These are phyloP conservation scores for Molanna angustata DNA, from an alignment of 2,888 invertebrate genomes.

Conservation along the genomic window DNA sequence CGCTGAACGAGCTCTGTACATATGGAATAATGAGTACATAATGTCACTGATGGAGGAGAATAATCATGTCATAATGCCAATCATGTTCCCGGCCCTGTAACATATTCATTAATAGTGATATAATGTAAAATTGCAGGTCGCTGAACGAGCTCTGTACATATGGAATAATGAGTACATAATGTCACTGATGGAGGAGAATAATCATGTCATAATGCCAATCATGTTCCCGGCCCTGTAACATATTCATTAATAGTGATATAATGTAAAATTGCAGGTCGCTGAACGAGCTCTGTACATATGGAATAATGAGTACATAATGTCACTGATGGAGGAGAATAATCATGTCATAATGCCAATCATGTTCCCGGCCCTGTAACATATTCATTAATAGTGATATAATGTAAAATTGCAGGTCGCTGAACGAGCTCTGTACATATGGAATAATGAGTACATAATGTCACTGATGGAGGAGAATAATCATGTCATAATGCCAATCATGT, in stretches of 20 bases:
- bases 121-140: constrained; percentile 89
- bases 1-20: constrained; percentile 97
- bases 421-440: constrained; percentile 98
- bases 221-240: constrained; percentile 99
- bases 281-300: constrained; percentile 98
- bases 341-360: constrained; percentile 98
- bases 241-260: too few relatives aligned
- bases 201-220: constrained; percentile 96
- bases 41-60: constrained; percentile 99
- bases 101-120: too few relatives aligned
- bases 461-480: constrained; percentile 98
- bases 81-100: constrained; percentile 99
- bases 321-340: constrained; percentile 98
- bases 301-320: constrained; percentile 99
- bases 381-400: constrained; percentile 12
- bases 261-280: constrained; percentile 90
- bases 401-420: constrained; percentile 88
- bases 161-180: constrained; percentile 99
- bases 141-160: constrained; percentile 97
- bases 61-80: constrained; percentile 96
- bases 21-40: constrained; percentile 99
- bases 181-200: constrained; percentile 98
- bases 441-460: constrained; percentile 99
- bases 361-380: constrained; percentile 97
- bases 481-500: constrained; percentile 99